These are phyloP conservation scores for Loriculus beryllinus DNA, from an alignment of 2,797 vertebrate genomes.

Conservation along the genomic window DNA sequence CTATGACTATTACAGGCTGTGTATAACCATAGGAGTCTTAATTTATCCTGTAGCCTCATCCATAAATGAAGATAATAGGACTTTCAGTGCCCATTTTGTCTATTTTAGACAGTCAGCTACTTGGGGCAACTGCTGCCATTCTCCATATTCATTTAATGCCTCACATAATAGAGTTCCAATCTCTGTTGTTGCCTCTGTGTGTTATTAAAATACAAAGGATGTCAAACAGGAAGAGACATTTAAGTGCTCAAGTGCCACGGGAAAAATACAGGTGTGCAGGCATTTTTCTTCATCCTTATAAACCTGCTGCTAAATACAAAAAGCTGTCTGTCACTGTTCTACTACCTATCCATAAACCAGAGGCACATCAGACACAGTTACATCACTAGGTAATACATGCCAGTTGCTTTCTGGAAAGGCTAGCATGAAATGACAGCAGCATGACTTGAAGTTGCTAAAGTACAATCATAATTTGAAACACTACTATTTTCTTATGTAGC, in stretches of 20 bases:
- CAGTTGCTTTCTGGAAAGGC: background rate
- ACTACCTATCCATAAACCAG: background rate
- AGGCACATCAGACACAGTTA: background rate
- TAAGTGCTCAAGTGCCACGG: conserved; percentile 1
- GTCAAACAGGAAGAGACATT: conserved; percentile 32
- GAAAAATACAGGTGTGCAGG: background rate
- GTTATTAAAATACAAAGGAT: conserved; percentile 52
- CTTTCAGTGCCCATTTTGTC: background rate
- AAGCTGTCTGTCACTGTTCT: background rate
- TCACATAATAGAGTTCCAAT: background rate
- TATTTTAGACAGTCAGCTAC: background rate
- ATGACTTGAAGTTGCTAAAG: background rate
- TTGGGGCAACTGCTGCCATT: conserved; percentile 9
- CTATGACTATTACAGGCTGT: background rate
- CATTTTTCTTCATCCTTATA: conserved; percentile 17
- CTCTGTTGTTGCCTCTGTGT: background rate
- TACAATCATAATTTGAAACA: background rate
- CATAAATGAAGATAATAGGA: background rate
- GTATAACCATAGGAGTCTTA: background rate
- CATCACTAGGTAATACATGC: background rate
- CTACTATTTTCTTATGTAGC: background rate
- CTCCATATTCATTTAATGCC: background rate
- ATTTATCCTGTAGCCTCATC: background rate
- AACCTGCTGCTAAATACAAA: conserved; percentile 40
- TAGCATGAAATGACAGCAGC: background rate